Evolutionary conservation across 64 coral and sea anemone genomes (phyloP).

Genomic region (Porites lutea): DNA sequence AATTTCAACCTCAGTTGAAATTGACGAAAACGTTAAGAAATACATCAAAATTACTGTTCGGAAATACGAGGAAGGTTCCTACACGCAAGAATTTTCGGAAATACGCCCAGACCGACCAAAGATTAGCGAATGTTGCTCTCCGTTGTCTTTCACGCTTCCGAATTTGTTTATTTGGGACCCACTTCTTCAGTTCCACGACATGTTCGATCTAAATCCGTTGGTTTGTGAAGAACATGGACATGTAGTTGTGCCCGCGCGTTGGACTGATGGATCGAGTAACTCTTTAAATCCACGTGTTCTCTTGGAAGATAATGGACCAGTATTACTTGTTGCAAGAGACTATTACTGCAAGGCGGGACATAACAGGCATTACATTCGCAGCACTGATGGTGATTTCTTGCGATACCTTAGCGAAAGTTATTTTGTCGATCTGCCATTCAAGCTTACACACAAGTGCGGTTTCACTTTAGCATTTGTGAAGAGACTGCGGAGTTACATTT

Average conservation of each 20-base stretch:
- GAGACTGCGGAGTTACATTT: background rate
- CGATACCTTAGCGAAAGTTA: background rate
- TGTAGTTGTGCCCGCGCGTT: background rate
- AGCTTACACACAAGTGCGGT: constrained; percentile 1
- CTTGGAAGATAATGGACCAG: background rate
- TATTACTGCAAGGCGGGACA: background rate
- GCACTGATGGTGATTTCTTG: constrained; percentile 15
- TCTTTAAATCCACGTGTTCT: constrained; percentile 8
- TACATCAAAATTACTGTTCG: background rate
- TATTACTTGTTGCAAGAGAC: background rate
- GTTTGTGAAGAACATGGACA: background rate
- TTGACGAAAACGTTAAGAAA: too few relatives aligned
- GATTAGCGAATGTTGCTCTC: background rate
- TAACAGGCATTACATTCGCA: constrained; percentile 4
- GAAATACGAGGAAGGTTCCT: background rate
- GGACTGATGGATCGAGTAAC: constrained; percentile 15
- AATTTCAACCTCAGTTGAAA: too few relatives aligned
- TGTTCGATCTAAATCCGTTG: background rate
- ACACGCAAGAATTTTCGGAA: background rate
- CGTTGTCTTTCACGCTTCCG: background rate
- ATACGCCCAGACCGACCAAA: background rate
- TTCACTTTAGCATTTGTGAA: background rate
- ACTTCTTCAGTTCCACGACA: background rate
- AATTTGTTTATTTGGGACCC: constrained; percentile 32
- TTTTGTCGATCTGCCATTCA: background rate